Base-by-base conservation (phyloP, 2,113 vertebrate genomes). In the Ophiodon elongatus region DNA sequence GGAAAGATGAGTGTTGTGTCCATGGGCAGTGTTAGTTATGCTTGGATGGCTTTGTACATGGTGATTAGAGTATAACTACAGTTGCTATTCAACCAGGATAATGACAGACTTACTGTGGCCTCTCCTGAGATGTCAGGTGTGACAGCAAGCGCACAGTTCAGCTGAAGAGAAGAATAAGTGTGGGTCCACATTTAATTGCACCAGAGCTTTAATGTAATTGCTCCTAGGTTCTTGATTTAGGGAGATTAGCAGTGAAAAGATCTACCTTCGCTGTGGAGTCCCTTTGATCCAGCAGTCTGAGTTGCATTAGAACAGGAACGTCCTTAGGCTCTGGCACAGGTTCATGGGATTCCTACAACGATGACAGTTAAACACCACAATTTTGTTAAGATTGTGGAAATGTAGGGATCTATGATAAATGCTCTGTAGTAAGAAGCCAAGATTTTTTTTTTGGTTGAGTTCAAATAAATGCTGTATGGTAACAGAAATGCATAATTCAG, bases 251-350 rank as follows among this genome's bases (percentile, higher is more conserved):
- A 59, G 25, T 29, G 14, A 37, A 17, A 37, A 29, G 2, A 39
- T 67, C 64, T 56, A 96, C 96, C 95, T 96, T 97, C 1, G 96
- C 96, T 37, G 94, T 96, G n/a, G 95, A 93, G 65, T 96, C 95
- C 84, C 93, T 95, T 69, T 97, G 96, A 85, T 97, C 96, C 79
- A 97, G 83, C 74, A 96, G 83, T 59, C 96, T 92, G 39, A 96
- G 91, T 75, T 96, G 94, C 25, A 94, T 79, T 45, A 97, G 91
- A 43, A 93, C 93, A 17, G 96, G 96, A 0, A 96, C 89, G 10
- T 94, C 91, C 91, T 92, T 94, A 25, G 94, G 94, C 56, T 95
- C 95, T 37, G 89, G 88, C 33, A 85, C 84, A 17, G 85, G 67
- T 9, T 92, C 91, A 6, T 79, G 71, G 9, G 89, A 88, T 45